These are phyloP conservation scores for Crematogaster levior DNA, from an alignment of 2,888 invertebrate genomes.

Conservation along the genomic window DNA sequence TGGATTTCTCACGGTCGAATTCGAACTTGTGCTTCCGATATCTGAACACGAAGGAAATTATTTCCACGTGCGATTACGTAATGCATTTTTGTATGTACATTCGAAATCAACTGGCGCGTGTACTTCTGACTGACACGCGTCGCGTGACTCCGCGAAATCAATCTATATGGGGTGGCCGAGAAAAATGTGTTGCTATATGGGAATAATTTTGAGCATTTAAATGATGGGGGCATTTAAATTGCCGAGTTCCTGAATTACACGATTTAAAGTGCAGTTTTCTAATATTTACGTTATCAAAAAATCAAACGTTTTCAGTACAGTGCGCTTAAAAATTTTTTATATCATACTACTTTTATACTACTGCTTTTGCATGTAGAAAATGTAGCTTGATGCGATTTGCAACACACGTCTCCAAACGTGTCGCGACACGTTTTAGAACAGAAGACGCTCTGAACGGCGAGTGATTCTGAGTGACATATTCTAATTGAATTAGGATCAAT, in stretches of 20 bases:
- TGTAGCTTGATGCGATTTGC: background rate
- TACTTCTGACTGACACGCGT: background rate
- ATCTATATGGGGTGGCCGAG: background rate
- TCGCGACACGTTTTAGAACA: constrained; percentile 17
- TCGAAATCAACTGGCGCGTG: background rate
- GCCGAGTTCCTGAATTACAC: background rate
- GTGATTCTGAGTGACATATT: background rate
- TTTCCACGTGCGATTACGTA: constrained; percentile 12
- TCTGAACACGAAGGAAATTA: background rate
- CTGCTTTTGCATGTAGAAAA: too few relatives aligned
- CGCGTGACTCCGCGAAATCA: constrained; percentile 14
- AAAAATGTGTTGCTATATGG: background rate
- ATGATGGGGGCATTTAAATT: background rate
- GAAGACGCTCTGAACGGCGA: background rate
- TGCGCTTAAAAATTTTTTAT: background rate
- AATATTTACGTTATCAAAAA: background rate
- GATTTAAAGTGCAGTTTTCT: background rate
- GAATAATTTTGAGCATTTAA: background rate
- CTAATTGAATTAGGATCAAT: constrained; percentile 7
- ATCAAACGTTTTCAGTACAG: background rate
- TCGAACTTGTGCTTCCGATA: background rate
- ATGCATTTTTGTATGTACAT: background rate
- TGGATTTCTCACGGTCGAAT: background rate
- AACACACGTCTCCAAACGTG: background rate
- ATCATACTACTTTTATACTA: too few relatives aligned